Conservation (phyloP, 2,797 vertebrate genomes). For the Clarias laeviceps region DNA sequence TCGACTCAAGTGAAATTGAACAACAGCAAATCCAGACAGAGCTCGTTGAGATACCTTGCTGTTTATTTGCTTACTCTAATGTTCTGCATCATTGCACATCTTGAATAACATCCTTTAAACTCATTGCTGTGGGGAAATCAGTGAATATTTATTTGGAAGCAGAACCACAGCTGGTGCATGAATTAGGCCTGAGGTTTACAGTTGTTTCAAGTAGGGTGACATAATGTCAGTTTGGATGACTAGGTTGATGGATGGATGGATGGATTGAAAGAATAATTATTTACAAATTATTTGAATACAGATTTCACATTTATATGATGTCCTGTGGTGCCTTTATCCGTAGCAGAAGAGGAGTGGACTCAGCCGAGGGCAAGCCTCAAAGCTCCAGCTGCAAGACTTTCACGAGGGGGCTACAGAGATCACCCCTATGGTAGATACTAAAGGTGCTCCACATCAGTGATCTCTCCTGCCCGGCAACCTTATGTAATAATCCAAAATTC, state of each 20-base stretch:
- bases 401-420: constrained; percentile 96
- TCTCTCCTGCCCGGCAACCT: constrained; percentile 81
- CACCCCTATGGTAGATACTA: constrained; percentile 99
- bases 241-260: background rate
- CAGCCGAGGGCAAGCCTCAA: constrained; percentile 87
- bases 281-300: constrained; percentile 6
- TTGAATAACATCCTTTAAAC: constrained; percentile 16
- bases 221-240: background rate
- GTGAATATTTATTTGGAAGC: constrained; percentile 14
- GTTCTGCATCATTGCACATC: constrained; percentile 20
- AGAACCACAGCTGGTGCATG: constrained; percentile 2
- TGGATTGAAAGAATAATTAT: constrained; percentile 3
- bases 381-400: constrained; percentile 88
- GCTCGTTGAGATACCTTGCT: constrained; percentile 5
- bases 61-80: constrained; percentile 21
- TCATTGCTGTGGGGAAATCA: constrained; percentile 27
- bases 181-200: background rate
- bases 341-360: constrained; percentile 94
- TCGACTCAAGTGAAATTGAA: constrained; percentile 40
- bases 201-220: background rate
- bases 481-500: constrained; percentile 68
- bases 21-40: constrained; percentile 18
- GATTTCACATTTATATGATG: constrained; percentile 17
- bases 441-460: constrained; percentile 89
- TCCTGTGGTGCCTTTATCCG: constrained; percentile 50